Conservation (phyloP, 2,797 vertebrate genomes). For the Hippoglossus hippoglossus region DNA sequence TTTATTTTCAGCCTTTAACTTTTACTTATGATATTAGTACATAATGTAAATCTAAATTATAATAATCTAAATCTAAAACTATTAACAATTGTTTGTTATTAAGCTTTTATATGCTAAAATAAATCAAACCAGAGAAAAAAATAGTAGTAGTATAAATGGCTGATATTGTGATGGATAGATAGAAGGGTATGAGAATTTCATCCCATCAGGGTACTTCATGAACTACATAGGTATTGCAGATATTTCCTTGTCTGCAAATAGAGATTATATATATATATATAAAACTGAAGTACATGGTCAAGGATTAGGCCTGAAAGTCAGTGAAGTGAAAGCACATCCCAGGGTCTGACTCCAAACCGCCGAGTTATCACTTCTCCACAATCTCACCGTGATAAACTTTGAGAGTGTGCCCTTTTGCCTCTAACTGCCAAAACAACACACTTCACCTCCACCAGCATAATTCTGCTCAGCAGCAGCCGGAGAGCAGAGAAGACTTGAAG, state of each 20-base stretch:
- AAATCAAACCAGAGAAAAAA: no score
- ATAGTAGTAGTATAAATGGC: no score
- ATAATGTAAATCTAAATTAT: no score
- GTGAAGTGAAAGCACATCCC: neutral
- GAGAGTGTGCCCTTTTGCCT: constrained; percentile 49
- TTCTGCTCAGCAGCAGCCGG: constrained; percentile 35
- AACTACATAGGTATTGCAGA: neutral
- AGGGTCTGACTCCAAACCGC: constrained; percentile 4
- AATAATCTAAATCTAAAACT: no score
- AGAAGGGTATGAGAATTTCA: neutral
- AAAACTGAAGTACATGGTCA: neutral
- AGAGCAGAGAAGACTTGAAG: constrained; percentile 24
- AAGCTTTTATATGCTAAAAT: no score
- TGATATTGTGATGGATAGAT: neutral
- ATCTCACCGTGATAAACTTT: constrained; percentile 45
- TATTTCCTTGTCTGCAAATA: neutral
- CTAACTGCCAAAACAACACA: constrained; percentile 50
- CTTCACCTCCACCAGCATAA: constrained; percentile 35
- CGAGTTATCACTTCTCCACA: constrained; percentile 46
- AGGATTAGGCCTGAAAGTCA: neutral
- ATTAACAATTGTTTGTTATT: no score
- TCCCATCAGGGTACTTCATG: neutral
- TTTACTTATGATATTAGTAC: no score
- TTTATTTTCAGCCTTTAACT: no score
- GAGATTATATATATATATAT: neutral